Base-by-base conservation (phyloP, 2,113 vertebrate genomes). In the Cyanistes caeruleus region DNA sequence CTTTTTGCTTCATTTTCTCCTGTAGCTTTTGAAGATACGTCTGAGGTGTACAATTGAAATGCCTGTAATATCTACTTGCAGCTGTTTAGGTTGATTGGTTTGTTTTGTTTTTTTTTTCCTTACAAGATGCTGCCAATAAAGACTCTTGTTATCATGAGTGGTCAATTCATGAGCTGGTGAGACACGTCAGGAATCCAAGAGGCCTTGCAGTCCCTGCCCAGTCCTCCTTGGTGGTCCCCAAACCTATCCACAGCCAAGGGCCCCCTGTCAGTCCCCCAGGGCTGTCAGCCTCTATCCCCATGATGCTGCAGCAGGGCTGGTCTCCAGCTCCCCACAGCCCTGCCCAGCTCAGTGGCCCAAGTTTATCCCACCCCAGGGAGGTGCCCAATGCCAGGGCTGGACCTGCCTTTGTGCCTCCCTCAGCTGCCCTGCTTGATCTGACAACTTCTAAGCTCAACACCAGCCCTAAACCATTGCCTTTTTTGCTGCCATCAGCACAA, bases 361-460 rank as follows among this genome's bases (percentile, higher is more conserved):
- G 1, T 15, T 7, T 15, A 7, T 1, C 6, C n/a, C 43, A 21
- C 9, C 21, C 41, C 39, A 39, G 15, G 12, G 11, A 39, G 10
- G 8, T 51, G 43, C n/a, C 58, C 0, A 0, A 3, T 13, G 35
- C 17, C 28, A 25, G 30, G 16, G 19, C n/a, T 46, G 51, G 27
- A 60, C 19, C 27, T 69, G 55, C 22, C 8, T 10, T 4, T 1
- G 2, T 43, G 20, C 39, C 53, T 10, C 10, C 30, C 31, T 14
- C 7, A 5, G 10, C 35, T 43, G 20, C 11, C 8, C n/a, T 62
- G 41, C 46, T 63, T 64, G 11, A 69, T n/a, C 23, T 46, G 78
- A n/a, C 8, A 74, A 31, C 37, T 53, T 52, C 0, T 11, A 28
- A 33, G 43, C 33, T 46, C 27, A 48, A 72, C 7, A 53, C 5